Evolutionary conservation across 2,113 vertebrate species (phyloP).

Genomic region (Calidris pugnax): DNA sequence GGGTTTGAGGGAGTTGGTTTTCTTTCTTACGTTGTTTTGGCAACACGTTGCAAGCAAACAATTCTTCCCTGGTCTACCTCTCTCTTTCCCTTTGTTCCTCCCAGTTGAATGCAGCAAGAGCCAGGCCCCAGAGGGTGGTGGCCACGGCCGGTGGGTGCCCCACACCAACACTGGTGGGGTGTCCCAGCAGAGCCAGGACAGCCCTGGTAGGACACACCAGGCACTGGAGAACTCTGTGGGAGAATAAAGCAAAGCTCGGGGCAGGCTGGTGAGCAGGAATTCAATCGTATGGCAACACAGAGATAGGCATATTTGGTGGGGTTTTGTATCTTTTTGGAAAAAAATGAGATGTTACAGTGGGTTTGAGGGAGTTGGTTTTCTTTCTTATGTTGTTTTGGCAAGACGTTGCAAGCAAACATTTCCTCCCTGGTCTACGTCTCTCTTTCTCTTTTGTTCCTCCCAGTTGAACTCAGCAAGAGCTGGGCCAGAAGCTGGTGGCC

Average conservation of each 20-base stretch:
- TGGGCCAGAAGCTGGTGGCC: background rate
- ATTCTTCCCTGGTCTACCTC: background rate
- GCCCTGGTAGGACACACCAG: background rate
- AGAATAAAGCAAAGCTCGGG: background rate
- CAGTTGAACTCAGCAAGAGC: background rate
- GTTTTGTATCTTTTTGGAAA: background rate
- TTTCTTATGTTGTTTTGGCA: too few species aligned
- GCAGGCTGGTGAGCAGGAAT: background rate
- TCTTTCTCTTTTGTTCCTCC: background rate
- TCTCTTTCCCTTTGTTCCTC: background rate
- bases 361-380: too few species aligned
- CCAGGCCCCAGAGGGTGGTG: background rate
- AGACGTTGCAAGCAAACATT: too few species aligned
- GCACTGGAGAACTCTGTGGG: background rate
- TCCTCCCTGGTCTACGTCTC: background rate
- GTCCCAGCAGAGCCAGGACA: background rate
- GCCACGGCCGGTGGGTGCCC: background rate
- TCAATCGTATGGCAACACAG: background rate
- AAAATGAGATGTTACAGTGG: background rate
- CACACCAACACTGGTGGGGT: background rate
- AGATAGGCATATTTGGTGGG: background rate
- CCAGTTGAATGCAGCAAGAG: background rate
- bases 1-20: too few species aligned
- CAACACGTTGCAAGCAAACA: rapidly evolving
- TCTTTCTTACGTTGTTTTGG: too few species aligned